Percentiles rank a stretch among this genome's conserved stretches.
Conservation (phyloP, 2,888 invertebrate genomes). For the Hypselothyrea guttata region DNA sequence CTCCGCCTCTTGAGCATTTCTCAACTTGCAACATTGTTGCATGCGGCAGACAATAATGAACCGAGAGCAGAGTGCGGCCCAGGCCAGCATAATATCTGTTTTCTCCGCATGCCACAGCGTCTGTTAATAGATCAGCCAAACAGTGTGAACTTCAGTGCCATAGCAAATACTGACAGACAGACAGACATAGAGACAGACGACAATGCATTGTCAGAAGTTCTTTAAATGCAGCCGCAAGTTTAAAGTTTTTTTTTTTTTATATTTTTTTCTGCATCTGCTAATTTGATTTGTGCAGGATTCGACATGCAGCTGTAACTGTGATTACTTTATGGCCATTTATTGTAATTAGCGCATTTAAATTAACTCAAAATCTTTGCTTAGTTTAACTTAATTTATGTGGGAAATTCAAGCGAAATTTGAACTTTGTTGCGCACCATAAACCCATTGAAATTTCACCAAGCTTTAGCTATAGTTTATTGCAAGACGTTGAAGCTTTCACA, state of each 20-base stretch:
- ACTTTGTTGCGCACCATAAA: too few species aligned
- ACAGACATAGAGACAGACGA: constrained; percentile 6
- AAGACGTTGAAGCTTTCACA: too few species aligned
- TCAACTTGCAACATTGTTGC: constrained; percentile 70
- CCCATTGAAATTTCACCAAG: too few species aligned
- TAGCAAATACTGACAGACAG: constrained; percentile 6
- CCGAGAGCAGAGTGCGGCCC: constrained; percentile 3
- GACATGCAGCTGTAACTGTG: too few species aligned
- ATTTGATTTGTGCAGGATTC: constrained; percentile 27
- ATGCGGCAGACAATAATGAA: constrained; percentile 59
- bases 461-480: too few species aligned
- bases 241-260: constrained; percentile 1
- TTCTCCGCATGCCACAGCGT: constrained; percentile 21
- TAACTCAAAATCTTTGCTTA: too few species aligned
- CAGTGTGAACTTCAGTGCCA: constrained; percentile 56
- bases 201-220: constrained; percentile 3
- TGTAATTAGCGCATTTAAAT: too few species aligned
- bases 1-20: constrained; percentile 64
- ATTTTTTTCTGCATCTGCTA: constrained; percentile 16
- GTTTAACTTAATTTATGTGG: too few species aligned
- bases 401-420: too few species aligned
- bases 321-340: too few species aligned
- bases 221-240: constrained; percentile 20
- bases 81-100: constrained; percentile 27
- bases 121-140: constrained; percentile 70